Evolutionary conservation across 2,113 vertebrate species (phyloP), one percentile per base, ranked within the genome.

Genomic region (Anolis carolinensis): DNA sequence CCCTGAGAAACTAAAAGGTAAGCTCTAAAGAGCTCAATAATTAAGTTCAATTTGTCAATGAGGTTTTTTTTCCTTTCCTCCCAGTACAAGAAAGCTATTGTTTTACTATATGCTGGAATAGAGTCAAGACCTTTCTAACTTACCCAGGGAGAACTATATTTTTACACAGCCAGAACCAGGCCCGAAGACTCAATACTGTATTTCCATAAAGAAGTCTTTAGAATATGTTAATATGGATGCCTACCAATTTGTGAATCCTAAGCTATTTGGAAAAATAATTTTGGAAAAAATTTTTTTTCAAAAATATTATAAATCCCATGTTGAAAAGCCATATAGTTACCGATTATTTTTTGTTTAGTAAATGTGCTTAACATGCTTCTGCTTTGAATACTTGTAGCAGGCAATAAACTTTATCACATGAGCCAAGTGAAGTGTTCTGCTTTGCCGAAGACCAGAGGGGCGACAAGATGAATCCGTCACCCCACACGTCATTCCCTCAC

Each of bases 21-120:
- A 67, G 72, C 30, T 86, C n/a, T 63, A 32, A 39, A 32, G 39
- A n/a, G 34, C 32, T 8, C 7, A 67, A 27, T 9, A 71, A 86
- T n/a, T 50, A 71, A 13, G 63, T 27, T 83, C 34, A 9, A 25
- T 79, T 84, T 85, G 36, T 67, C 48, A 2, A 9, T 55, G 52
- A 39, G 55, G 82, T 83, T 2, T 1, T 30, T 48, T 85, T 88
- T 73, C 82, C 39, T 44, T 2, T 79, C 85, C 77, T 75, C 50
- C 63, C 23, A 91, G 86, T 85, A 94, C 82, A 93, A 89, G 70
- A 39, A 91, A 25, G 6, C 91, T 88, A 92, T 96, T 94, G 88
- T 94, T 92, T 91, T 86, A 70, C 79, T 85, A 52, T 67, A 73
- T 36, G 25, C 27, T 81, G 20, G 88, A 72, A 90, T 36, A 90